phyloP scores from a whole-genome alignment of 2,888 invertebrate genomes.

The Eumerus sabulonum region DNA sequence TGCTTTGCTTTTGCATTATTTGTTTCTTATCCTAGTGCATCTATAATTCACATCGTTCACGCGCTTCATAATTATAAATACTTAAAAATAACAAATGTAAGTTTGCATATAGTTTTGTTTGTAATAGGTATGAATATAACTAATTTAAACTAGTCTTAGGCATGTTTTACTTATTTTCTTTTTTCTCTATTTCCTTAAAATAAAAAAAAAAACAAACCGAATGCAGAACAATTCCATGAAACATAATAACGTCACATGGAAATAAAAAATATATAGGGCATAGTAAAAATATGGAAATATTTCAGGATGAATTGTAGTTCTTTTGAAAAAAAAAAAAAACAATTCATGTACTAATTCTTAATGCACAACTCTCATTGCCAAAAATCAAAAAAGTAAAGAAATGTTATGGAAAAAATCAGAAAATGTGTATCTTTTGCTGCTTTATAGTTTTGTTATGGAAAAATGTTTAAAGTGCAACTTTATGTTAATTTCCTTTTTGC shows the following conservation, averaged over 20 bases:
- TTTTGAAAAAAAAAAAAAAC: too few species aligned
- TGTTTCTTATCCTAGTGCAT: background rate
- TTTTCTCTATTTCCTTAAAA: conserved; percentile 29
- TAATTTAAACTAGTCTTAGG: conserved; percentile 69
- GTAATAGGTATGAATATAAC: conserved; percentile 36
- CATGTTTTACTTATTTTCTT: too few species aligned
- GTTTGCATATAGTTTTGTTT: conserved; percentile 27
- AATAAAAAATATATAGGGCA: too few species aligned
- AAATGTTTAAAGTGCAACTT: conserved; percentile 60
- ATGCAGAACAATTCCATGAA: background rate
- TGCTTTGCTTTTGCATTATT: background rate
- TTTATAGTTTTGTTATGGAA: conserved; percentile 13
- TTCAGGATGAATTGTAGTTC: background rate
- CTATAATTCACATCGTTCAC: conserved; percentile 21
- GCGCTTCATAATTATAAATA: conserved; percentile 38
- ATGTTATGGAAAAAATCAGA: conserved; percentile 26
- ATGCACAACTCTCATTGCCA: conserved; percentile 29
- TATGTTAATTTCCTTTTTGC: conserved; percentile 51
- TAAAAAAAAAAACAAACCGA: conserved; percentile 1
- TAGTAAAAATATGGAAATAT: background rate
- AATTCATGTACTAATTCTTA: too few species aligned
- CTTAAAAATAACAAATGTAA: conserved; percentile 37
- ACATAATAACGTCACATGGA: too few species aligned
- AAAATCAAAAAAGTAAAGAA: conserved; percentile 8
- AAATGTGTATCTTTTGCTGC: conserved; percentile 6